A percentile compares a stretch with the other conserved stretches of the same genome.
These are phyloP conservation scores for Ooceraea biroi DNA, from an alignment of 1,140 invertebrate species.

Conservation along the genomic window DNA sequence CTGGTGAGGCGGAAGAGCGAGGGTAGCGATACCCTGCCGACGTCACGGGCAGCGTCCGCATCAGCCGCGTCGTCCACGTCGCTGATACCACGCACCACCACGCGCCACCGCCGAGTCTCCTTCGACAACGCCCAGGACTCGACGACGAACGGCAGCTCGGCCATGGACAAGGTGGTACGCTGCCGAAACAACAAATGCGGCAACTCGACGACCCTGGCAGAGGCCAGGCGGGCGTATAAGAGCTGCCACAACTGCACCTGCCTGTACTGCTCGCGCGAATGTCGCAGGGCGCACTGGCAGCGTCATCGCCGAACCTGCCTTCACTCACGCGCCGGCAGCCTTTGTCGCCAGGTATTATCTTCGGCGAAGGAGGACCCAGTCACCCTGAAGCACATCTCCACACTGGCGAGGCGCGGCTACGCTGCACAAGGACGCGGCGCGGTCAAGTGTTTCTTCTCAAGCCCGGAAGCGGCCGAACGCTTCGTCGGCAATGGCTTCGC, in stretches of 20 bases:
- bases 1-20: constrained; percentile 86
- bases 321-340: constrained; percentile 93
- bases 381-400: constrained; percentile 92
- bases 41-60: constrained; percentile 66
- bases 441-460: constrained; percentile 95
- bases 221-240: constrained; percentile 92
- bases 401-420: constrained; percentile 92
- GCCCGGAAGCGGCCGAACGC: constrained; percentile 93
- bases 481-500: constrained; percentile 91
- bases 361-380: constrained; percentile 94
- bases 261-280: constrained; percentile 94
- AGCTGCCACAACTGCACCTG: constrained; percentile 98
- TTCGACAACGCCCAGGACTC: constrained; percentile 83
- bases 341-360: constrained; percentile 95
- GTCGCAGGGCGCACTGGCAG: constrained; percentile 95
- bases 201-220: constrained; percentile 88
- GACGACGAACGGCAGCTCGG: constrained; percentile 62
- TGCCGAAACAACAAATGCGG: constrained; percentile 93
- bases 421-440: constrained; percentile 94
- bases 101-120: constrained; percentile 82
- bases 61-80: constrained; percentile 42
- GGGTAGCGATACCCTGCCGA: constrained; percentile 84
- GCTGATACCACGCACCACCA: background rate
- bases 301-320: constrained; percentile 96
- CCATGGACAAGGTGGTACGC: constrained; percentile 87